These are phyloP conservation scores for Scolopax mira DNA, from an alignment of 2,113 vertebrate genomes.

Conservation along the genomic window DNA sequence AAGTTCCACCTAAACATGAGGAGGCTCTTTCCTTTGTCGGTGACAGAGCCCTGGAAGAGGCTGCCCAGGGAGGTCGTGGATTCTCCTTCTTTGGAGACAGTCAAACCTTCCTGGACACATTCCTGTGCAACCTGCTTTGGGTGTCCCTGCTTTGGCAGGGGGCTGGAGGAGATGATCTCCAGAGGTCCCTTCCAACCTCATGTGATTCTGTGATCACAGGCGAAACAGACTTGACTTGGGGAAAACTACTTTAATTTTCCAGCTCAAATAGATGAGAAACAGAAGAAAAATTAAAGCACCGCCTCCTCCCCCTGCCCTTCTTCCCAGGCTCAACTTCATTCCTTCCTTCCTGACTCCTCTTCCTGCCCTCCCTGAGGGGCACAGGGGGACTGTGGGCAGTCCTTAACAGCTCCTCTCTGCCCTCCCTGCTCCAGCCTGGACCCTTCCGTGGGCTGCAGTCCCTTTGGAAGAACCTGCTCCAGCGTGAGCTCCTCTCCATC, in stretches of 20 bases:
- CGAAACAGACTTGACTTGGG: background rate
- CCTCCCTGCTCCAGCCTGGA: background rate
- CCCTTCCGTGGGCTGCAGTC: background rate
- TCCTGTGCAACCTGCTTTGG: too few species aligned
- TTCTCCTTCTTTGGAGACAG: too few species aligned
- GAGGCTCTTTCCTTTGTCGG: too few species aligned
- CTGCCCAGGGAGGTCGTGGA: too few species aligned
- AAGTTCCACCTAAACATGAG: too few species aligned
- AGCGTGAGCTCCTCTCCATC: background rate
- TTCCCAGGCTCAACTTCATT: background rate
- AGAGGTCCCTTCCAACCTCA: too few species aligned
- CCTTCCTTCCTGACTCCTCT: background rate
- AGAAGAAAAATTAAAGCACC: background rate
- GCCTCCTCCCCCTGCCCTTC: accelerated
- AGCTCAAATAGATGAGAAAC: background rate
- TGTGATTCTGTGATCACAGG: background rate
- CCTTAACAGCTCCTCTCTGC: background rate
- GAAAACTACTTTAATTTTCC: background rate
- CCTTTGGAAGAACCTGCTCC: background rate
- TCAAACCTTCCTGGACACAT: too few species aligned
- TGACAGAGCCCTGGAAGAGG: too few species aligned
- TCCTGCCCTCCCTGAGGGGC: background rate
- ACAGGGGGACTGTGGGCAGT: background rate
- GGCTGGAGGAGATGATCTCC: too few species aligned
- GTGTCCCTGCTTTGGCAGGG: too few species aligned